These are phyloP conservation scores for Rhinophrynus dorsalis DNA, from an alignment of 2,797 vertebrate species.

Conservation along the genomic window DNA sequence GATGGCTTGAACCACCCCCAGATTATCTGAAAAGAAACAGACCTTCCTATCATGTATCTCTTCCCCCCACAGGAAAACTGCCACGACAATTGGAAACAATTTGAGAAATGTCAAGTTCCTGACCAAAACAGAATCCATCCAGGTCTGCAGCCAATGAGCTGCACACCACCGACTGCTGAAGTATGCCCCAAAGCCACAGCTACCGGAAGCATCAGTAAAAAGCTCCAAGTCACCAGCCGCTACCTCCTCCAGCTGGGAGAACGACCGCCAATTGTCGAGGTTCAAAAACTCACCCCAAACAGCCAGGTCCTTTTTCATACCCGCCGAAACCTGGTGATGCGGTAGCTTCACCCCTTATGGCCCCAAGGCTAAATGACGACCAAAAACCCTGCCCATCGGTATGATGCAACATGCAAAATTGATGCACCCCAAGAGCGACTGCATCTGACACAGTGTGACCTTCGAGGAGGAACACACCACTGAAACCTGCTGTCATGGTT, in stretches of 20 bases:
- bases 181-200: not conserved
- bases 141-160: not conserved
- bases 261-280: no score
- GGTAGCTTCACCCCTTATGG: not conserved
- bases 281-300: no score
- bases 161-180: not conserved
- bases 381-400: not conserved
- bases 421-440: not conserved
- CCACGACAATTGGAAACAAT: not conserved
- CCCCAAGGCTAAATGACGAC: not conserved
- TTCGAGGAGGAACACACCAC: no score
- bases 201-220: not conserved
- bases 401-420: not conserved
- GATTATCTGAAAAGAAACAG: not conserved
- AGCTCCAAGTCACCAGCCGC: not conserved
- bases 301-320: not conserved
- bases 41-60: not conserved
- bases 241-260: not conserved
- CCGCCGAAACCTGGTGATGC: not conserved
- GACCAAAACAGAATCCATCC: not conserved
- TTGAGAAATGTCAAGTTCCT: not conserved
- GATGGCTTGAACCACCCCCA: not conserved
- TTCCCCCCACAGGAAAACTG: not conserved
- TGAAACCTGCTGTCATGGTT: no score
- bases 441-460: no score